phyloP scores from a whole-genome alignment of 2,797 vertebrate species.

The Galago senegalensis region DNA sequence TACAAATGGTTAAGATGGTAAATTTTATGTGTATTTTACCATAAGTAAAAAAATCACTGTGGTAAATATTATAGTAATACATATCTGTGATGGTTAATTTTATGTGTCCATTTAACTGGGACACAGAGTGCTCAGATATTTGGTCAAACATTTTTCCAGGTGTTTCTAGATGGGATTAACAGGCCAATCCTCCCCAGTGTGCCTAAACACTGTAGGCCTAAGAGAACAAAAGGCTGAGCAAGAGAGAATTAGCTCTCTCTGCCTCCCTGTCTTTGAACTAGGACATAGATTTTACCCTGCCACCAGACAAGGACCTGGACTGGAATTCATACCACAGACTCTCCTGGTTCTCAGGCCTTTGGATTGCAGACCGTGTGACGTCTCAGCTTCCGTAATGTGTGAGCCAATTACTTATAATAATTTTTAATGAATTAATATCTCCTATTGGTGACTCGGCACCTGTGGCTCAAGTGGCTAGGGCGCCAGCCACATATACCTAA shows the following conservation, averaged over 20 bases:
- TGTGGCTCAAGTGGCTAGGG: too few species aligned
- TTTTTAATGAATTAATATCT: background rate
- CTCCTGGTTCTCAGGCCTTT: background rate
- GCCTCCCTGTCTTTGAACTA: background rate
- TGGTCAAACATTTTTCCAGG: background rate
- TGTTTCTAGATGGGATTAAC: background rate
- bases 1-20: background rate
- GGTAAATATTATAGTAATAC: background rate
- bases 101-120: background rate
- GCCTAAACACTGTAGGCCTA: background rate
- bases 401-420: background rate
- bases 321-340: background rate
- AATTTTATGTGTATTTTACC: slow-evolving; percentile 31
- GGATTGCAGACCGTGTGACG: background rate
- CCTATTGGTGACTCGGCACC: background rate
- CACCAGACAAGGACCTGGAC: too few species aligned
- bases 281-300: background rate
- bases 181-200: background rate
- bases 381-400: background rate
- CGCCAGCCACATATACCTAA: too few species aligned
- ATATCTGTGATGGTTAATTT: background rate
- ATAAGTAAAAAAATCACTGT: background rate
- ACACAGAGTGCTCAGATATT: background rate
- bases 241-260: background rate
- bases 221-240: background rate